Evolutionary conservation across 2,888 invertebrate genomes (phyloP).

Genomic region (Argyra leucocephala): DNA sequence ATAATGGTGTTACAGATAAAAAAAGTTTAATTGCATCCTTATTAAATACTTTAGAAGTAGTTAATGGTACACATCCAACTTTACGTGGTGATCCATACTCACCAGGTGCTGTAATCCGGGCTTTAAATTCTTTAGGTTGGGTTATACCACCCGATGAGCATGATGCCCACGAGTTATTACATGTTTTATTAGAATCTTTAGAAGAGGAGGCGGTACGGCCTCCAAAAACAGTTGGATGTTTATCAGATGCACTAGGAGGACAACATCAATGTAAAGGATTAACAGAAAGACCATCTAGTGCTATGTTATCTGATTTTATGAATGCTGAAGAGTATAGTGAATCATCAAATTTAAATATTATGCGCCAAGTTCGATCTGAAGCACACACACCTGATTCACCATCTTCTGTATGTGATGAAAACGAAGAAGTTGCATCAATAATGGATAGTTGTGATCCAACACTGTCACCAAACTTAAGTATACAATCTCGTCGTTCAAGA

Average conservation of each 20-base stretch:
- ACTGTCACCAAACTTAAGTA: constrained; percentile 28
- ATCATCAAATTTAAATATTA: constrained; percentile 34
- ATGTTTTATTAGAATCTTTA: constrained; percentile 77
- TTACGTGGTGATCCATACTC: constrained; percentile 52
- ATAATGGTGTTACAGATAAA: constrained; percentile 52
- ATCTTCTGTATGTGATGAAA: constrained; percentile 40
- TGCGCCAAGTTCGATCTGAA: constrained; percentile 40
- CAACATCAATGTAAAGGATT: constrained; percentile 12
- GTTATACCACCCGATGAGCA: constrained; percentile 82
- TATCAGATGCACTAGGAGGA: constrained; percentile 57
- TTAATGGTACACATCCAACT: constrained; percentile 62
- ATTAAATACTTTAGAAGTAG: constrained; percentile 63
- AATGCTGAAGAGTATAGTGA: constrained; percentile 43
- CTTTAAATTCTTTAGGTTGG: constrained; percentile 68
- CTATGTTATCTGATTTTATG: constrained; percentile 42
- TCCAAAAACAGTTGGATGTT: constrained; percentile 50
- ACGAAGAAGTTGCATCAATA: constrained; percentile 25
- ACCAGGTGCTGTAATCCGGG: constrained; percentile 60
- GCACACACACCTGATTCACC: constrained; percentile 44
- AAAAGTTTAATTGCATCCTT: constrained; percentile 66
- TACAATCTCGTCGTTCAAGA: constrained; percentile 33
- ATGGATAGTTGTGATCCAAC: constrained; percentile 28
- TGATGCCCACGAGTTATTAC: constrained; percentile 88
- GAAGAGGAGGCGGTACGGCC: constrained; percentile 64
- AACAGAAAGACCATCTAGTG: constrained; percentile 46